Base-by-base conservation (phyloP, 1,140 invertebrate genomes). In the Drosophila lowei region DNA sequence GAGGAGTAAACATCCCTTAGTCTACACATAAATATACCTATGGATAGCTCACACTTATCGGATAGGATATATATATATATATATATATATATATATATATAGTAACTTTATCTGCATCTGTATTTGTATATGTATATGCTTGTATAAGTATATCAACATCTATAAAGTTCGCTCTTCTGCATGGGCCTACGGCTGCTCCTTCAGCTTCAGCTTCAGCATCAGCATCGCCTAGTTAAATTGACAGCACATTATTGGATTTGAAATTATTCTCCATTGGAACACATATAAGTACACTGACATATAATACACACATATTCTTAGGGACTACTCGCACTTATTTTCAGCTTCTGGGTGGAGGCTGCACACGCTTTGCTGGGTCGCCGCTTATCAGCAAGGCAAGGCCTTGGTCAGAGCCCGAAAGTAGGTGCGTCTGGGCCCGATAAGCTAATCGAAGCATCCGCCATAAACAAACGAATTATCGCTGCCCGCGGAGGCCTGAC, bases 401-500 rank as follows among this genome's bases (percentile, higher is more conserved):
- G 23, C 23, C 23, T 5, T 25, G 23, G 23, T 25, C 50, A 64
- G 15, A 30, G 13, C 30, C 30, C 11, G 28, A 18, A 58, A 60
- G 64, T 58, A 60, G 64, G 64, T 28, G 71, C 58, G 67, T 74
- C 79, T 81, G 78, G 54, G 41, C 15, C 11, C 34, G 78, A 67
- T 70, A 72, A 80, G 53, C 67, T 55, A 70, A 71, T 77, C 73
- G 78, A 65, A 88, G 75, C 73, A 78, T 88, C 74, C 81, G 74
- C 74, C 56, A 75, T 74, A 86, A 86, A 88, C 77, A 86, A 70
- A 62, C 42, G 54, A 60, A 65, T 63, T 74, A 76, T 85, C 72
- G 64, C 60, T 16, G 18, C 18, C 13, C 13, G 60, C 18, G 62
- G 70, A 72, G 81, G 83, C 81, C 83, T 78, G 83, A 88, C 77